A percentile compares a stretch with the other conserved stretches of the same genome.
phyloP scores from a whole-genome alignment of 2,888 invertebrate species.

The Drosophila birchii region DNA sequence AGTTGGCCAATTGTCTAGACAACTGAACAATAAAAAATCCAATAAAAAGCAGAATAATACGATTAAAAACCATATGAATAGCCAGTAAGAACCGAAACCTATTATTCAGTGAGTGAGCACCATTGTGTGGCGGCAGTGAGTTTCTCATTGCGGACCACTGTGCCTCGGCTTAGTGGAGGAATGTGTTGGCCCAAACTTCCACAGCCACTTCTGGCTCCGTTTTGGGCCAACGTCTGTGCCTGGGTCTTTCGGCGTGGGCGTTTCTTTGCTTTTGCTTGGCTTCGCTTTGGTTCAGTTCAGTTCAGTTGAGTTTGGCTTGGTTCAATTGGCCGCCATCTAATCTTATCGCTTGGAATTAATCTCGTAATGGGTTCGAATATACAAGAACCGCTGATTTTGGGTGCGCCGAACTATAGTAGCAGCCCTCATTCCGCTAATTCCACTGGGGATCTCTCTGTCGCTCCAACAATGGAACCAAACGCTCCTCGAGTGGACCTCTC shows the following conservation, averaged over 20 bases:
- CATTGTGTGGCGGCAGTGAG: not conserved
- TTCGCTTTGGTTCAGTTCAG: slow-evolving; percentile 34
- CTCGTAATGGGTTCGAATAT: slow-evolving; percentile 15
- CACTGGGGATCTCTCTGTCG: not conserved
- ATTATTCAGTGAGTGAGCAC: not conserved
- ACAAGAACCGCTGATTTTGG: slow-evolving; percentile 42
- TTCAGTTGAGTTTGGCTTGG: slow-evolving; percentile 8
- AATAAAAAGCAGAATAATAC: no score
- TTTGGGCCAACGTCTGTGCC: slow-evolving; percentile 13
- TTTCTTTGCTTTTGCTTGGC: slow-evolving; percentile 22
- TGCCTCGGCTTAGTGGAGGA: slow-evolving; percentile 10
- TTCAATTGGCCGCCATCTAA: slow-evolving; percentile 71
- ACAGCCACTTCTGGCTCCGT: slow-evolving; percentile 23
- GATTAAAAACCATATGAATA: not conserved
- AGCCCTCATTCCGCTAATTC: slow-evolving; percentile 4
- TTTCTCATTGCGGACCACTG: slow-evolving; percentile 18
- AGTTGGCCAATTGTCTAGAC: not conserved
- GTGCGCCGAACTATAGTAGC: slow-evolving; percentile 33
- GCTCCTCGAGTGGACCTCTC: slow-evolving; percentile 46
- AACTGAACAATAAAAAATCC: not conserved
- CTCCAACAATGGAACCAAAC: slow-evolving; percentile 14
- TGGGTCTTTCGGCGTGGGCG: slow-evolving; percentile 60
- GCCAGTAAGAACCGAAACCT: not conserved
- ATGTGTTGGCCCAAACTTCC: slow-evolving; percentile 22
- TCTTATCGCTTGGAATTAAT: slow-evolving; percentile 72